Percentiles rank a stretch among this genome's conserved stretches.
phyloP scores from a whole-genome alignment of 2,888 invertebrate genomes.

The Coenonympha glycerion region DNA sequence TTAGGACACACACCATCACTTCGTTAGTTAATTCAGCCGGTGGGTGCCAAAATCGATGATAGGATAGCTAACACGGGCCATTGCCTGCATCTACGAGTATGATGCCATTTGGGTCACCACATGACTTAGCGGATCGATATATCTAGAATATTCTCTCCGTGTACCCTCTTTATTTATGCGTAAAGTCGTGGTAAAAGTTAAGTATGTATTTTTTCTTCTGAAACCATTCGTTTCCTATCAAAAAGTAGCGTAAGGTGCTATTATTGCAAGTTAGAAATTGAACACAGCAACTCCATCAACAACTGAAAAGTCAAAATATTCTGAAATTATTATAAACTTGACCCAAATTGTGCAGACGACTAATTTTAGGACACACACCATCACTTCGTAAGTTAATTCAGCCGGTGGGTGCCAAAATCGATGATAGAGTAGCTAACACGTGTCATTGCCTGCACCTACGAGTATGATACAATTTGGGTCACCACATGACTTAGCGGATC shows the following conservation, averaged over 20 bases:
- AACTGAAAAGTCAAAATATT: too few species aligned
- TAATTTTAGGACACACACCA: slow-evolving; percentile 1
- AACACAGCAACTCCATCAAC: too few species aligned
- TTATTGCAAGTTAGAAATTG: too few species aligned
- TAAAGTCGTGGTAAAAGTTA: background rate
- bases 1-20: background rate
- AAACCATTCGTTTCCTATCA: too few species aligned
- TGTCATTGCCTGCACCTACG: slow-evolving; percentile 20
- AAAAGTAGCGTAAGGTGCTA: too few species aligned
- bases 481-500: slow-evolving; percentile 18
- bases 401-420: slow-evolving; percentile 8
- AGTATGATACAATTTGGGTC: slow-evolving; percentile 23
- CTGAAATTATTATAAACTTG: background rate
- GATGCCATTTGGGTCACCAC: slow-evolving; percentile 23
- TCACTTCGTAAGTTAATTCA: slow-evolving; percentile 9
- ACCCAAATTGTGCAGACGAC: background rate
- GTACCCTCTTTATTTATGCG: too few species aligned
- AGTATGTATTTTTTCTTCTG: background rate
- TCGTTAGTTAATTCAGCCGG: slow-evolving; percentile 10
- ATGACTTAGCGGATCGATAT: slow-evolving; percentile 17
- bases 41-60: slow-evolving; percentile 12
- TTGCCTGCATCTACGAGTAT: slow-evolving; percentile 18
- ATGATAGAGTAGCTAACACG: slow-evolving; percentile 15
- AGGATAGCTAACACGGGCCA: slow-evolving; percentile 16
- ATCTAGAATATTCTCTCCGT: background rate